Evolutionary conservation across 2,888 invertebrate genomes (phyloP).

Genomic region (Heliconius ismenius): DNA sequence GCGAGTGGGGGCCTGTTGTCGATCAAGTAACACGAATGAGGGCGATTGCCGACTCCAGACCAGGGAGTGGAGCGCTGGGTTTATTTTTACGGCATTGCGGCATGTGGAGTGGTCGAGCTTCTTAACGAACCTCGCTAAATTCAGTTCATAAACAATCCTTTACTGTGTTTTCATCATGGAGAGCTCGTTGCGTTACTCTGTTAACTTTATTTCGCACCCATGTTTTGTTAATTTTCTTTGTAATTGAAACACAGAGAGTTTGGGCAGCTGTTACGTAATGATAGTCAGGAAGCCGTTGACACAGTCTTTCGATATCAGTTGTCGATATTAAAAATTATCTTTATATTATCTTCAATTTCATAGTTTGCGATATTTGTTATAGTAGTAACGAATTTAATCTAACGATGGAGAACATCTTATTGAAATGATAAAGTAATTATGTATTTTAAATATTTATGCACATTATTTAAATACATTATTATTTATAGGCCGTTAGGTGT

Average conservation of each 20-base stretch:
- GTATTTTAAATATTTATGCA: too few species aligned
- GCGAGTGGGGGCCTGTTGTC: conserved; percentile 67
- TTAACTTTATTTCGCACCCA: conserved; percentile 14
- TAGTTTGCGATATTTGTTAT: not conserved
- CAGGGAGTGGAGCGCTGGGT: conserved; percentile 49
- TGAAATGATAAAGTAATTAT: not conserved
- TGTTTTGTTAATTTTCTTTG: not conserved
- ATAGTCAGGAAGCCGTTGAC: not conserved
- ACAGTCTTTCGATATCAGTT: not conserved
- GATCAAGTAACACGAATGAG: conserved; percentile 66
- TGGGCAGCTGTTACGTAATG: not conserved
- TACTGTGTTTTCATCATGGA: conserved; percentile 18
- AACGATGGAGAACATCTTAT: not conserved
- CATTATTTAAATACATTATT: too few species aligned
- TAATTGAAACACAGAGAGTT: not conserved
- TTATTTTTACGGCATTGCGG: conserved; percentile 72
- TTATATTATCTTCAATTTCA: not conserved
- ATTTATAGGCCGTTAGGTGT: not conserved
- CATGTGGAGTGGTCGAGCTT: conserved; percentile 51
- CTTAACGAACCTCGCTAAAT: conserved; percentile 38
- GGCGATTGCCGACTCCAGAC: conserved; percentile 52
- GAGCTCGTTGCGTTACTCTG: conserved; percentile 9
- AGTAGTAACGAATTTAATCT: not conserved
- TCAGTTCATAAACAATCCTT: conserved; percentile 33
- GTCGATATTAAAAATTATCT: not conserved